Conservation (phyloP, 2,888 invertebrate species). For the Drosophila sordidapex region DNA sequence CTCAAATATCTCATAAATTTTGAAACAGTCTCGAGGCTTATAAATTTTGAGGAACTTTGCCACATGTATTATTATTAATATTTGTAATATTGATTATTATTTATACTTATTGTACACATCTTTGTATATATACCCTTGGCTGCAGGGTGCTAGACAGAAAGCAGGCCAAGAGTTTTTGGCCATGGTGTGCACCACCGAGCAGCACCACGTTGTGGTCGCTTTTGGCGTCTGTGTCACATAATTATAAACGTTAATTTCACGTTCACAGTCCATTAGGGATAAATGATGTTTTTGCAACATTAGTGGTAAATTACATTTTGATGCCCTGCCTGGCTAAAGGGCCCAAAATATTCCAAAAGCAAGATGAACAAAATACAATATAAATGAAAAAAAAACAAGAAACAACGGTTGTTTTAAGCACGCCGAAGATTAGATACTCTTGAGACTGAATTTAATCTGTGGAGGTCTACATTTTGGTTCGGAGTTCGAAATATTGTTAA, state of each 20-base stretch:
- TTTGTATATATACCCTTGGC: neutral
- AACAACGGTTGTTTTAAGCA: neutral
- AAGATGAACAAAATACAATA: conserved; percentile 19
- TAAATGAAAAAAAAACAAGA: conserved; percentile 8
- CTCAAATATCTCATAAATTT: neutral
- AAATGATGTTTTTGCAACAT: conserved; percentile 80
- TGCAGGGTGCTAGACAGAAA: conserved; percentile 25
- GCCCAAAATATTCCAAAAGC: conserved; percentile 14
- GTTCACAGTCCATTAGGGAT: conserved; percentile 79
- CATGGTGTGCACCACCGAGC: conserved; percentile 1
- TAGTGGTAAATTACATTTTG: conserved; percentile 81
- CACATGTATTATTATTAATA: neutral
- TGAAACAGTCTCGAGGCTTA: neutral
- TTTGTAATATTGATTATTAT: neutral
- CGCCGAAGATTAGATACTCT: neutral
- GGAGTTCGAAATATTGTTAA: neutral
- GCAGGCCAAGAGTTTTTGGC: conserved; percentile 25
- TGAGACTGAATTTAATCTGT: neutral
- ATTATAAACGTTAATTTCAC: conserved; percentile 81
- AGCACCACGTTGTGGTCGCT: conserved; percentile 33
- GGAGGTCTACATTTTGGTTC: neutral
- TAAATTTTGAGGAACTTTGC: neutral
- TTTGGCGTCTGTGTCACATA: conserved; percentile 71
- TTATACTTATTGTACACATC: neutral
- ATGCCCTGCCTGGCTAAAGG: conserved; percentile 49